A percentile compares a stretch with the other conserved stretches of the same genome.
Conservation (phyloP, 2,888 invertebrate genomes). For the Clunio marinus region DNA sequence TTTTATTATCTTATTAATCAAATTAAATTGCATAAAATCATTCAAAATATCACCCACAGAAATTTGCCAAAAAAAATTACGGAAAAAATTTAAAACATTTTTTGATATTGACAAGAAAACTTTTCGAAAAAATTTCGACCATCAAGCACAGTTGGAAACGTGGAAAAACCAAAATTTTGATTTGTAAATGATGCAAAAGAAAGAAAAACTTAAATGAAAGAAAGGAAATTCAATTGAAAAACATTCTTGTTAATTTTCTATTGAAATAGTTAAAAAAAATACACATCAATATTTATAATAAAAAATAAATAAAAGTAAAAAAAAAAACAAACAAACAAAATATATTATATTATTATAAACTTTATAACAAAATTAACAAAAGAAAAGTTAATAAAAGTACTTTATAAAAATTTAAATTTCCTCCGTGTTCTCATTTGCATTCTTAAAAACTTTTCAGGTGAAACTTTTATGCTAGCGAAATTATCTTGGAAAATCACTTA, state of each 20-base stretch:
- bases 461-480: neutral
- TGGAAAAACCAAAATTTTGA: too few relatives aligned
- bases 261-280: slow-evolving; percentile 39
- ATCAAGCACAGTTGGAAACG: too few relatives aligned
- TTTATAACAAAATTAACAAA: slow-evolving; percentile 41
- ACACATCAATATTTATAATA: slow-evolving; percentile 39
- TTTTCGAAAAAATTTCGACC: neutral
- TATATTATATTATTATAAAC: slow-evolving; percentile 41
- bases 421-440: neutral
- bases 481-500: too few relatives aligned
- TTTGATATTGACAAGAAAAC: slow-evolving; percentile 14
- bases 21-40: slow-evolving; percentile 11
- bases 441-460: neutral
- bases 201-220: slow-evolving; percentile 18
- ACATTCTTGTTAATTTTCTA: slow-evolving; percentile 35
- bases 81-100: neutral
- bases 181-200: too few relatives aligned
- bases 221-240: slow-evolving; percentile 30
- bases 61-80: slow-evolving; percentile 32
- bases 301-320: slow-evolving; percentile 43
- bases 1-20: neutral
- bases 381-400: slow-evolving; percentile 41
- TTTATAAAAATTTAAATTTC: slow-evolving; percentile 40
- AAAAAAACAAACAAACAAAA: slow-evolving; percentile 40
- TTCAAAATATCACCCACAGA: neutral